A percentile compares a stretch with the other conserved stretches of the same genome.
Evolutionary conservation across 2,113 vertebrate genomes (phyloP).

Genomic region (Irena cyanogastra): DNA sequence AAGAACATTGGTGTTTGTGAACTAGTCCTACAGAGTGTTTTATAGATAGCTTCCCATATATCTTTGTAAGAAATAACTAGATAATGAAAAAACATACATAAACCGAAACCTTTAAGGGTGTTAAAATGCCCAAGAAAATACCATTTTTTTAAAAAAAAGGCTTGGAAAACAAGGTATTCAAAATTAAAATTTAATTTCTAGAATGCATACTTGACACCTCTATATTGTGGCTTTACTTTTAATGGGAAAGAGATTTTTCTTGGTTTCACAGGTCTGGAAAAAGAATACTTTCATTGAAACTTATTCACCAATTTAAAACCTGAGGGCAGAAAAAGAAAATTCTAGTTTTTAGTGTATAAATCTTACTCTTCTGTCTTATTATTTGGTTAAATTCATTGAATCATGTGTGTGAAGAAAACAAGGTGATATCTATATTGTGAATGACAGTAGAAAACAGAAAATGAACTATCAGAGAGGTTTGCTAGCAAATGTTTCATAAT

Average conservation of each 20-base stretch:
- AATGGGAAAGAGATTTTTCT: neutral
- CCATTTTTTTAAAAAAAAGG: neutral
- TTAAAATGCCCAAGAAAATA: neutral
- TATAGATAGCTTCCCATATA: neutral
- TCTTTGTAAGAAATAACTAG: neutral
- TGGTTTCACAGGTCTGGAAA: neutral
- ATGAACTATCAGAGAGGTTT: neutral
- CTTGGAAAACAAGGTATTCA: neutral
- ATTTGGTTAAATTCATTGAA: neutral
- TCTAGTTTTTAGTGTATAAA: neutral
- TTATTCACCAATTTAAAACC: neutral
- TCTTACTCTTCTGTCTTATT: neutral
- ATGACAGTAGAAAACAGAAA: neutral
- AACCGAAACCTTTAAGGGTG: neutral
- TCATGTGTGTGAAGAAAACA: fast-evolving
- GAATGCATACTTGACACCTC: neutral
- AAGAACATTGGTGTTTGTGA: neutral
- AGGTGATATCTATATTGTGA: neutral
- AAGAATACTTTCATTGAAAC: neutral
- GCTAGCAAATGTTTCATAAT: neutral
- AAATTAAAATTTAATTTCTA: neutral
- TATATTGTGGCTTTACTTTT: neutral
- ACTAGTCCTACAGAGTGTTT: neutral
- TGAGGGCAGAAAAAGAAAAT: neutral
- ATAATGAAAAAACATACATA: neutral